Percentiles rank a stretch among this genome's conserved stretches.
Conservation (phyloP, 1,140 invertebrate species). For the Euura saliciscinereae region DNA sequence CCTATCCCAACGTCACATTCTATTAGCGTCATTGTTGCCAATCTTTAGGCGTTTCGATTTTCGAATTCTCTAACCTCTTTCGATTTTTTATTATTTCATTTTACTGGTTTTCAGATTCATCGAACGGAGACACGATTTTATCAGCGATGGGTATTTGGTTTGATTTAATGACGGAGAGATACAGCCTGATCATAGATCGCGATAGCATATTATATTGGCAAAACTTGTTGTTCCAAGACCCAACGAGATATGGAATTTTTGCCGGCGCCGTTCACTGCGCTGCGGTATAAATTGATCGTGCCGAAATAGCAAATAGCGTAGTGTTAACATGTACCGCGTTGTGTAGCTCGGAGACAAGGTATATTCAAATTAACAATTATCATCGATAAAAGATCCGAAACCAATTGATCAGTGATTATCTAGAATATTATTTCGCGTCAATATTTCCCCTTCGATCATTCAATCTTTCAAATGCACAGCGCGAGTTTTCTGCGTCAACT, state of each 20-base stretch:
- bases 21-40: no score
- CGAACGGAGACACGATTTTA: no score
- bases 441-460: neutral
- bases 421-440: neutral
- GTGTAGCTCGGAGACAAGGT: neutral
- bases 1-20: no score
- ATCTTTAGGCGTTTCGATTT: no score
- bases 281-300: conserved; percentile 1
- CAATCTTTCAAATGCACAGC: neutral
- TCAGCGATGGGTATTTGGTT: no score
- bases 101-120: no score
- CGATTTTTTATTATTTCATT: no score
- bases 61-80: no score
- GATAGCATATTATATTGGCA: neutral
- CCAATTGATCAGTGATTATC: neutral
- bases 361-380: neutral
- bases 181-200: no score
- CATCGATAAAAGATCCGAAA: neutral
- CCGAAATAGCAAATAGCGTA: neutral
- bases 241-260: neutral
- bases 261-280: neutral
- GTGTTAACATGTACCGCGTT: neutral
- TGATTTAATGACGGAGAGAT: no score
- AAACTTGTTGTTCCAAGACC: neutral
- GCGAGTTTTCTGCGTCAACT: neutral